Evolutionary conservation across 2,113 vertebrate genomes (phyloP).

Genomic region (Perca schrenkii): DNA sequence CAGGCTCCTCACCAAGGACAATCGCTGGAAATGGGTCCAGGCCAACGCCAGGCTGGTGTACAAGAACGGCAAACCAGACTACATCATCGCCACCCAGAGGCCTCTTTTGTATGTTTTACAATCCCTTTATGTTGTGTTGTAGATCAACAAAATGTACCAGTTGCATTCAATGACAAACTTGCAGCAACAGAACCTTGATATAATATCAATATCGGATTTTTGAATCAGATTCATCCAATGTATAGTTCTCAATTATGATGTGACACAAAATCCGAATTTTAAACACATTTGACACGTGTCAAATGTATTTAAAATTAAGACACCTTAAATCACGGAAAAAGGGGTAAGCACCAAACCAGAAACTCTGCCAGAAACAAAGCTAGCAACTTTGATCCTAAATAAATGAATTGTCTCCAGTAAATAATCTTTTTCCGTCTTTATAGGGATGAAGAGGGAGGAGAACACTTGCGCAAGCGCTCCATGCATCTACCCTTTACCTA

Average conservation of each 20-base stretch:
- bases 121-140: not conserved
- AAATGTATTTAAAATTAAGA: too few species aligned
- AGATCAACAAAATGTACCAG: not conserved
- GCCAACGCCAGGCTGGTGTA: slow-evolving; percentile 82
- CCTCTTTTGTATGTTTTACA: slow-evolving; percentile 79
- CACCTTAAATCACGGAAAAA: not conserved
- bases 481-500: slow-evolving; percentile 89
- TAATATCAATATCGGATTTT: not conserved
- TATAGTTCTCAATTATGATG: not conserved
- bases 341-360: not conserved
- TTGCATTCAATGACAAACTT: not conserved
- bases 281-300: not conserved
- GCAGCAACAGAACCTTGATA: not conserved
- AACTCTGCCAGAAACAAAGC: too few species aligned
- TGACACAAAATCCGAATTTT: not conserved
- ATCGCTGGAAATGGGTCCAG: slow-evolving; percentile 86
- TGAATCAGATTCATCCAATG: too few species aligned
- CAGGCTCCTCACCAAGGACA: slow-evolving; percentile 84
- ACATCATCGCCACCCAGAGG: slow-evolving; percentile 83
- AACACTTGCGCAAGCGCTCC: slow-evolving; percentile 86
- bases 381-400: not conserved
- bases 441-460: slow-evolving; percentile 89
- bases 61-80: slow-evolving; percentile 80
- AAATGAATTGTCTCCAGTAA: not conserved
- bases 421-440: slow-evolving; percentile 33